Evolutionary conservation across 2,888 invertebrate species (phyloP).

Genomic region (Chrysomela aeneicollis): DNA sequence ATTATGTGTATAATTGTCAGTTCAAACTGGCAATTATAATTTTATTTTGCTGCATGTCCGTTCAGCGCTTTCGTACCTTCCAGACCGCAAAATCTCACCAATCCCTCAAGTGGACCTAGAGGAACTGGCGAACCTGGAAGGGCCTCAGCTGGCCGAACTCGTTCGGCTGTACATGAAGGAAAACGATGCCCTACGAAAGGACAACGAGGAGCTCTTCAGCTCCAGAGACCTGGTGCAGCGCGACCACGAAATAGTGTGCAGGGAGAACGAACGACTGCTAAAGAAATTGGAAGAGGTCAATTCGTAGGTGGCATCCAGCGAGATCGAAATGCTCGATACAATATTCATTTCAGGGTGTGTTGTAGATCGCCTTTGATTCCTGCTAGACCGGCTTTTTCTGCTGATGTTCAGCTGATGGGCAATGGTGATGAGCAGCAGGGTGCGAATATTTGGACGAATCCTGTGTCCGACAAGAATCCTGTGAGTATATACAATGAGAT

Average conservation of each 20-base stretch:
- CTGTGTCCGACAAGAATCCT: conserved; percentile 61
- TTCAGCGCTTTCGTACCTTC: conserved; percentile 38
- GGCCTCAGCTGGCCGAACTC: conserved; percentile 82
- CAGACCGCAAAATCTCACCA: conserved; percentile 59
- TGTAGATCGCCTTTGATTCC: conserved; percentile 84
- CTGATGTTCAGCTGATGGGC: conserved; percentile 55
- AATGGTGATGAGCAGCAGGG: conserved; percentile 50
- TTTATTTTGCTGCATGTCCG: neutral
- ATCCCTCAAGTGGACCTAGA: conserved; percentile 76
- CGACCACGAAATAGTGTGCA: conserved; percentile 88
- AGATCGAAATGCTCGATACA: conserved; percentile 27
- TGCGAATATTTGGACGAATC: conserved; percentile 79
- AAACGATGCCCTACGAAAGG: conserved; percentile 78
- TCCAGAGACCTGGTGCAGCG: conserved; percentile 81
- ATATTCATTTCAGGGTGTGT: conserved; percentile 70
- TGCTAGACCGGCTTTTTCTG: conserved; percentile 76
- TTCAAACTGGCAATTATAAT: neutral
- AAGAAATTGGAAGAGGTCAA: conserved; percentile 90
- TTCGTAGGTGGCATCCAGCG: conserved; percentile 77
- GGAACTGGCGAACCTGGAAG: conserved; percentile 77
- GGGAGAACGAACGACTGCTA: conserved; percentile 88
- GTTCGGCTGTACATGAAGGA: conserved; percentile 86
- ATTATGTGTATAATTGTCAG: too few species aligned
- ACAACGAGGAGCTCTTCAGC: conserved; percentile 85
- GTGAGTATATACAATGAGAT: conserved; percentile 42